These are phyloP conservation scores for Falco punctatus DNA, from an alignment of 2,113 vertebrate species.

Conservation along the genomic window DNA sequence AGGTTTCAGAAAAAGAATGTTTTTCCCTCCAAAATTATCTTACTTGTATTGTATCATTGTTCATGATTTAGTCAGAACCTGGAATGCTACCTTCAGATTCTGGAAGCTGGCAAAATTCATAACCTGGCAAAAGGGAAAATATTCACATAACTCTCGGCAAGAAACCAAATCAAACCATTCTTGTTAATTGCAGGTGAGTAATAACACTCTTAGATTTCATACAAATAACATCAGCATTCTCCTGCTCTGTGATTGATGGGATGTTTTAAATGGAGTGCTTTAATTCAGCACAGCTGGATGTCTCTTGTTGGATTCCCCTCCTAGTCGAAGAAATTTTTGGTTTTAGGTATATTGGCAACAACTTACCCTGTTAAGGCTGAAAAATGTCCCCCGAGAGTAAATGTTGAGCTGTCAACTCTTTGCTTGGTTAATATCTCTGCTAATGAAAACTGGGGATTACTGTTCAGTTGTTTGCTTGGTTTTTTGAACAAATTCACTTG, in stretches of 20 bases:
- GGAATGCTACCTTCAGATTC: conserved; percentile 49
- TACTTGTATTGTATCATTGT: conserved; percentile 26
- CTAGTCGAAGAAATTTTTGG: conserved; percentile 11
- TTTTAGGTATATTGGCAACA: conserved; percentile 57
- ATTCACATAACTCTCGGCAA: conserved; percentile 59
- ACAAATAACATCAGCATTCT: conserved; percentile 65
- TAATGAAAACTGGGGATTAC: neutral
- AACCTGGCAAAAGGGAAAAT: conserved; percentile 64
- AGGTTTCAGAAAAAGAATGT: neutral
- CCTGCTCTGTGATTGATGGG: conserved; percentile 49
- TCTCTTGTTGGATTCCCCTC: conserved; percentile 46
- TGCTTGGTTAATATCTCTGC: neutral
- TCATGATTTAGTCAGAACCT: conserved; percentile 40
- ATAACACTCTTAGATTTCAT: conserved; percentile 70
- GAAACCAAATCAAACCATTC: conserved; percentile 72
- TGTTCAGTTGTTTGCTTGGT: neutral
- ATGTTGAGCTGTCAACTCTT: neutral
- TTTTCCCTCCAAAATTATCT: conserved; percentile 3
- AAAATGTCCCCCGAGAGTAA: conserved; percentile 32
- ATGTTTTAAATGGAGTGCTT: conserved; percentile 64
- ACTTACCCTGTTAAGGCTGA: conserved; percentile 31
- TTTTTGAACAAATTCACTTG: neutral
- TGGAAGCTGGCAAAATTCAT: conserved; percentile 59
- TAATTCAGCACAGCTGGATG: conserved; percentile 67
- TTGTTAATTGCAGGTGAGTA: conserved; percentile 77